Conservation (phyloP, 2,113 vertebrate species). For the Baryphthengus martii region DNA sequence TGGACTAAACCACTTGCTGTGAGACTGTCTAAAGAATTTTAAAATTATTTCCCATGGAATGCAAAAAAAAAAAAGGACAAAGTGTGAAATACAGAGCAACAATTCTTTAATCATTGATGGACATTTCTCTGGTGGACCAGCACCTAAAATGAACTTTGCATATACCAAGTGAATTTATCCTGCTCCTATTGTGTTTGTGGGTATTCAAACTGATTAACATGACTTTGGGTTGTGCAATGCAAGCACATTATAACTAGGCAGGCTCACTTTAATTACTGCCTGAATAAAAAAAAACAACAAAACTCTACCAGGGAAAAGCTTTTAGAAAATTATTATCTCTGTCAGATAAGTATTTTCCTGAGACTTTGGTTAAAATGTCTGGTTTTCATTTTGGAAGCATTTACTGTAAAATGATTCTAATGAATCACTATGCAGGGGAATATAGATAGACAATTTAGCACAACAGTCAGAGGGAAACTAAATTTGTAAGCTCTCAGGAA, state of each 20-base stretch:
- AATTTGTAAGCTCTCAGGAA: constrained; percentile 16
- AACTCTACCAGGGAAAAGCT: constrained; percentile 40
- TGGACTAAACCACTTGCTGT: not conserved
- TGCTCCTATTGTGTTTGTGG: constrained; percentile 15
- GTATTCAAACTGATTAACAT: constrained; percentile 54
- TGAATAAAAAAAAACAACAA: constrained; percentile 23
- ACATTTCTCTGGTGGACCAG: not conserved
- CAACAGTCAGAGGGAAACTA: constrained; percentile 3
- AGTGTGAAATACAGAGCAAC: not conserved
- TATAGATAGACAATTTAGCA: not conserved
- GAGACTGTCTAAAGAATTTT: not conserved
- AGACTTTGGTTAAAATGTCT: constrained; percentile 47
- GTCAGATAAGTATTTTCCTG: constrained; percentile 52
- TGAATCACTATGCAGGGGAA: constrained; percentile 27
- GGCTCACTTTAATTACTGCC: constrained; percentile 38
- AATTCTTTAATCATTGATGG: not conserved
- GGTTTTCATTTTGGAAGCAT: constrained; percentile 46
- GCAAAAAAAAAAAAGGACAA: not conserved
- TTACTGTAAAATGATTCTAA: constrained; percentile 42
- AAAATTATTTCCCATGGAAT: not conserved
- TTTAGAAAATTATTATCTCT: constrained; percentile 54
- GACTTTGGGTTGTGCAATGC: constrained; percentile 41
- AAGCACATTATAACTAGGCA: not conserved
- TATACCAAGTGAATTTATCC: constrained; percentile 16
- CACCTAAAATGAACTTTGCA: constrained; percentile 29